phyloP scores from a whole-genome alignment of 2,113 vertebrate genomes.

The Anser cygnoides region DNA sequence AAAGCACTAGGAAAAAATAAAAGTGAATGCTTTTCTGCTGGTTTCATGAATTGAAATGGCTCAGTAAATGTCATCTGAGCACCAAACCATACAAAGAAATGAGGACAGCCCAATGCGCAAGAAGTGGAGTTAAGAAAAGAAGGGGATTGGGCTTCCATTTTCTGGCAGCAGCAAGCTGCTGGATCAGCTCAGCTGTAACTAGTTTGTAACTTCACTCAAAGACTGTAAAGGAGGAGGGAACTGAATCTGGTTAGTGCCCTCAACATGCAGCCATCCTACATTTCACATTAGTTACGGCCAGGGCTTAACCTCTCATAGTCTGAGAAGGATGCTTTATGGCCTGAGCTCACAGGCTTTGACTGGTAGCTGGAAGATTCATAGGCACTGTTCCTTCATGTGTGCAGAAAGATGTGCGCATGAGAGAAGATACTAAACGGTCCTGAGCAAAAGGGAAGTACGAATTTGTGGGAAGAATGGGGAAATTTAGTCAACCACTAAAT shows the following conservation, averaged over 20 bases:
- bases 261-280: not conserved
- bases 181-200: not conserved
- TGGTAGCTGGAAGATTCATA: not conserved
- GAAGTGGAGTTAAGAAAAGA: not conserved
- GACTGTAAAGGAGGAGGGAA: not conserved
- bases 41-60: not conserved
- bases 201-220: not conserved
- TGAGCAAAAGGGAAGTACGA: not conserved
- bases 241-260: not conserved
- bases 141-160: not conserved
- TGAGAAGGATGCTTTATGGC: not conserved
- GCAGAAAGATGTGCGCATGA: not conserved
- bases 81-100: not conserved
- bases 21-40: not conserved
- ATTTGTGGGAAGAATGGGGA: not conserved
- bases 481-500: not conserved
- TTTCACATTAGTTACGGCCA: not conserved
- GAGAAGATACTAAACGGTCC: not conserved
- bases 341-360: not conserved
- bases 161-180: not conserved
- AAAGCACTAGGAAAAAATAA: not conserved
- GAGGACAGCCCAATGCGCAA: not conserved
- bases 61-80: not conserved
- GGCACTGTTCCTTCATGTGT: not conserved
- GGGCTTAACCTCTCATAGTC: not conserved